phyloP scores from a whole-genome alignment of 2,797 vertebrate genomes.

The Rousettus madagascariensis region DNA sequence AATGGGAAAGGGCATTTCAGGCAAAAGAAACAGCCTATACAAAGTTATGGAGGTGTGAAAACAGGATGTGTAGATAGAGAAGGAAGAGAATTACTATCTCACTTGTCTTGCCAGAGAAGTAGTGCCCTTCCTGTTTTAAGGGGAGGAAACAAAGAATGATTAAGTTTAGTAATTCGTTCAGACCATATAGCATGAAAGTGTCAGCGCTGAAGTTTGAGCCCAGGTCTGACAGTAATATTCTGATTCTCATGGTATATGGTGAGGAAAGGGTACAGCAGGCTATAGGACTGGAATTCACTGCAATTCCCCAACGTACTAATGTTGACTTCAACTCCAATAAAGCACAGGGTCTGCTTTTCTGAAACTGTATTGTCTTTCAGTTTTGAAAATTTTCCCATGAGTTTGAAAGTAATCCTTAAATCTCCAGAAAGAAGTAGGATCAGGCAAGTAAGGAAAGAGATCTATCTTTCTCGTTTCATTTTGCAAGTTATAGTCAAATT shows the following conservation, averaged over 20 bases:
- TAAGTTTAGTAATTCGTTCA: background rate
- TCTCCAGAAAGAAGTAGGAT: background rate
- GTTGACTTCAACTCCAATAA: background rate
- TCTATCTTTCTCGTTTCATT: background rate
- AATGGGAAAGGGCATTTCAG: background rate
- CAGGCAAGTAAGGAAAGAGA: background rate
- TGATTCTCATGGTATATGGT: background rate
- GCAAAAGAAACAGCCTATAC: background rate
- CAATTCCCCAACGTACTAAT: background rate
- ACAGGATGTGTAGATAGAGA: background rate
- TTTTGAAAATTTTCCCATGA: background rate
- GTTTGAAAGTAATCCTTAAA: background rate
- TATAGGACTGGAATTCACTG: background rate
- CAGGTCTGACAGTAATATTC: background rate
- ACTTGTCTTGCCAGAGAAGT: background rate
- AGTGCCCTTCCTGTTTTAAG: background rate
- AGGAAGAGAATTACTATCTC: background rate
- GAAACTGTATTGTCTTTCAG: background rate
- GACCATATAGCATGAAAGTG: background rate
- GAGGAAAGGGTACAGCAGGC: background rate
- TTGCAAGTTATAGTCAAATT: conserved; percentile 28
- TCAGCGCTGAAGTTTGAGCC: background rate
- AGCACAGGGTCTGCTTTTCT: background rate
- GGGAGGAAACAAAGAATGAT: background rate
- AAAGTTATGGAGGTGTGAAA: background rate